Evolutionary conservation across 2,888 invertebrate species (phyloP).

Genomic region (Rotaria magnacalcarata): DNA sequence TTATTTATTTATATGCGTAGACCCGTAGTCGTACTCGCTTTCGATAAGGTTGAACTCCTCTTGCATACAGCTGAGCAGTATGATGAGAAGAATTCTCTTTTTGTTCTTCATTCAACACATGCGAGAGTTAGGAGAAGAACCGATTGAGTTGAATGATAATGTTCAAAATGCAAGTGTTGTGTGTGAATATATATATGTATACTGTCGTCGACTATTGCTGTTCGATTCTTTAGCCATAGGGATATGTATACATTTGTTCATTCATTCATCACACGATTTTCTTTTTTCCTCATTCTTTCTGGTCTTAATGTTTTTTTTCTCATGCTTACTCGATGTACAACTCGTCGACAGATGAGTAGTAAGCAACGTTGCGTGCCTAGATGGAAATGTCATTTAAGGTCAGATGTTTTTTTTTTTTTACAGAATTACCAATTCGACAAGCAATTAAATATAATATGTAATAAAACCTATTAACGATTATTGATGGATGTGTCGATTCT

Average conservation of each 20-base stretch:
- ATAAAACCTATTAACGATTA: neutral
- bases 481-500: neutral
- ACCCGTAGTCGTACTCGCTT: neutral
- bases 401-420: constrained; percentile 1
- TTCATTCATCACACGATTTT: neutral
- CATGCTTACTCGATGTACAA: neutral
- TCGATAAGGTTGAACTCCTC: constrained; percentile 13
- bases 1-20: neutral
- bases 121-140: neutral
- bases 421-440: neutral
- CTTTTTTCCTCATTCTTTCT: neutral
- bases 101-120: neutral
- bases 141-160: constrained; percentile 1
- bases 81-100: neutral
- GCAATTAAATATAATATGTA: constrained; percentile 4
- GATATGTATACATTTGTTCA: neutral
- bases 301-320: neutral
- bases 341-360: constrained; percentile 10
- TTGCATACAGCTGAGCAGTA: neutral
- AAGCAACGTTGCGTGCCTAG: neutral
- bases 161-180: neutral
- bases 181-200: neutral
- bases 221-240: neutral
- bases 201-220: neutral
- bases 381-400: neutral